These are phyloP conservation scores for Nothocercus nigrocapillus DNA, from an alignment of 2,113 vertebrate species.

Conservation along the genomic window DNA sequence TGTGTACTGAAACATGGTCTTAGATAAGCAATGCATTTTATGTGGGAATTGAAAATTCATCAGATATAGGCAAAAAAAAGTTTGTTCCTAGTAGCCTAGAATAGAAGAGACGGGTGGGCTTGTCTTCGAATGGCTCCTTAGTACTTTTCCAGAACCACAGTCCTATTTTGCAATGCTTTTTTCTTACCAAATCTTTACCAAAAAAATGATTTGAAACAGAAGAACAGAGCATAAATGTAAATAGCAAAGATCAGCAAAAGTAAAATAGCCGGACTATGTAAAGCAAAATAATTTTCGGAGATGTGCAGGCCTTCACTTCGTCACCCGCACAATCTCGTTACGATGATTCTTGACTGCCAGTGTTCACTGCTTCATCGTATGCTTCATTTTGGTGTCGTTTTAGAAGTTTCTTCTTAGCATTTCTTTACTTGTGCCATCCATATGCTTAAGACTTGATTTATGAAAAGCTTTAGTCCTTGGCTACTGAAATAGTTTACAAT, in stretches of 20 bases:
- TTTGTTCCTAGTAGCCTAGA: neutral
- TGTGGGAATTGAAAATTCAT: neutral
- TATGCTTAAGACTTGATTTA: neutral
- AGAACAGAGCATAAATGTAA: neutral
- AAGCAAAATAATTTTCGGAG: neutral
- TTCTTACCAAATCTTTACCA: neutral
- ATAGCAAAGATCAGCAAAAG: neutral
- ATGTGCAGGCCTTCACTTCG: neutral
- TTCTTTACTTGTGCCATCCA: neutral
- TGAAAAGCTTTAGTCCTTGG: neutral
- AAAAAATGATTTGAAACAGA: neutral
- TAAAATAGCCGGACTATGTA: neutral
- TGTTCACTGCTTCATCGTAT: neutral
- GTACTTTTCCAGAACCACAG: neutral
- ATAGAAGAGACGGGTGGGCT: accelerated
- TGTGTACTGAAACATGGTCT: neutral
- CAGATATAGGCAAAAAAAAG: neutral
- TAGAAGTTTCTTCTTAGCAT: neutral
- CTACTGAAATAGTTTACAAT: neutral
- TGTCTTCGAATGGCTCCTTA: neutral
- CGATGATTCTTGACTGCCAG: neutral
- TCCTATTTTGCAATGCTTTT: neutral
- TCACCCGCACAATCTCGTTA: neutral
- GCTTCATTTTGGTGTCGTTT: neutral
- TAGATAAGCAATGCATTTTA: neutral